Base-by-base conservation (phyloP, 2,888 invertebrate species). In the Eumerus sabulonum region DNA sequence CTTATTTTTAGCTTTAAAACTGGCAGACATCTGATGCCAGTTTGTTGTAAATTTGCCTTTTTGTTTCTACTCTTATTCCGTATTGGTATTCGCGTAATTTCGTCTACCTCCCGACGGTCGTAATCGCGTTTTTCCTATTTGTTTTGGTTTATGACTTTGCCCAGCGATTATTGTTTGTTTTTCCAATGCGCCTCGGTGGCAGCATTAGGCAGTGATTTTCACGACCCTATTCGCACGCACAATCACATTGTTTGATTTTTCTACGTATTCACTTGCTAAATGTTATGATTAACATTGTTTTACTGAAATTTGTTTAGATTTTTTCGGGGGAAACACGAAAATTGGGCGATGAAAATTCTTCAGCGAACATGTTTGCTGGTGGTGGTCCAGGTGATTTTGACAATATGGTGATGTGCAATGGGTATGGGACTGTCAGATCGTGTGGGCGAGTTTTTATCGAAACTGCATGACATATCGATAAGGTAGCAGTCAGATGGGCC, bases 1-100 rank as follows among this genome's bases (percentile, higher is more conserved):
- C 70, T 81, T 81, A 76, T 73, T 76, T 81, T 76, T 81, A 66
- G 70, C 45, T 60, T 81, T 81, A 36, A 66, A 66, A 71, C 70
- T 81, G 71, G 71, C 81, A 76, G 81, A 81, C 81, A 81, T 81
- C 71, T 60, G 81, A 62, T 57, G 76, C 81, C 81, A 81, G 73
- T 76, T 54, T 62, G 13, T 70, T 51, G n/a, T n/a, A n/a, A n/a
- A n/a, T n/a, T n/a, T n/a, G n/a, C n/a, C n/a, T 44, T 54, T 62
- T 19, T 48, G 0, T 17, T 17, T 36, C 7, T 50, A n/a, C 19
- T 62, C 13, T 53, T 9, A 42, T 66, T 36, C 40, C 16, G 12
- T 42, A 47, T 36, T 27, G 14, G n/a, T 17, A 4, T 19, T 40
- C n/a, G 40, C 40, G 40, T 40, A 5, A 3, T 40, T 40, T 9